These are phyloP conservation scores for Pandemis corylana DNA, from an alignment of 2,888 invertebrate species.

Conservation along the genomic window DNA sequence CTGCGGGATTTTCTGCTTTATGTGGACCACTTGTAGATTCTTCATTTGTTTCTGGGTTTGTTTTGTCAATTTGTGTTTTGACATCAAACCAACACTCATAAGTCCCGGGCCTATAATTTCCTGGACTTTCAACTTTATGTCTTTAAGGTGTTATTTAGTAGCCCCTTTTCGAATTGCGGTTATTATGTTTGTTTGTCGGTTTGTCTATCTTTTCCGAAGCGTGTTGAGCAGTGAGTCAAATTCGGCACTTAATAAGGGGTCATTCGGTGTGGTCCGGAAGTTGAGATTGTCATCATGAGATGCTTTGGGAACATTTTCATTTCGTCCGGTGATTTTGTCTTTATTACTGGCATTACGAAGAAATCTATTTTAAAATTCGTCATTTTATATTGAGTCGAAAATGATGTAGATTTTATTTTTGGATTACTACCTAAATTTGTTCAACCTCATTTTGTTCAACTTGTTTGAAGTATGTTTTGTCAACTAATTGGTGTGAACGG, in stretches of 20 bases:
- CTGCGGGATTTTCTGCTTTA: slow-evolving; percentile 51
- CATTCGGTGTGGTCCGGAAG: slow-evolving; percentile 79
- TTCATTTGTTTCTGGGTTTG: slow-evolving; percentile 13
- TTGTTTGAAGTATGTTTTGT: too few relatives aligned
- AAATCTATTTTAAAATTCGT: slow-evolving; percentile 16
- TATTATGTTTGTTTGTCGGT: slow-evolving; percentile 21
- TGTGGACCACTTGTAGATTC: slow-evolving; percentile 15
- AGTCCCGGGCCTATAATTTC: background rate
- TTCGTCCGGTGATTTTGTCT: slow-evolving; percentile 61
- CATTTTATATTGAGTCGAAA: slow-evolving; percentile 28
- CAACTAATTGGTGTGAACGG: too few relatives aligned
- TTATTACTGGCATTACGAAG: slow-evolving; percentile 57
- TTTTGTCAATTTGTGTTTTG: slow-evolving; percentile 18
- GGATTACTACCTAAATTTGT: background rate
- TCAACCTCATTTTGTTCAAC: background rate
- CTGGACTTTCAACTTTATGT: slow-evolving; percentile 21
- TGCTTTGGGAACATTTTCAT: slow-evolving; percentile 67
- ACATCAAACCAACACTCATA: slow-evolving; percentile 1
- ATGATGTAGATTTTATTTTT: slow-evolving; percentile 7
- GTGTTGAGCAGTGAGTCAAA: slow-evolving; percentile 51
- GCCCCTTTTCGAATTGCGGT: background rate
- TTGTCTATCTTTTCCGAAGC: slow-evolving; percentile 37
- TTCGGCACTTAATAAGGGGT: slow-evolving; percentile 68
- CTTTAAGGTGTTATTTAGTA: background rate
- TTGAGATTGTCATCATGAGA: slow-evolving; percentile 69